Evolutionary conservation across 2,888 invertebrate species (phyloP), one percentile per base, ranked within the genome.

Genomic region (Meandrusa payeni): DNA sequence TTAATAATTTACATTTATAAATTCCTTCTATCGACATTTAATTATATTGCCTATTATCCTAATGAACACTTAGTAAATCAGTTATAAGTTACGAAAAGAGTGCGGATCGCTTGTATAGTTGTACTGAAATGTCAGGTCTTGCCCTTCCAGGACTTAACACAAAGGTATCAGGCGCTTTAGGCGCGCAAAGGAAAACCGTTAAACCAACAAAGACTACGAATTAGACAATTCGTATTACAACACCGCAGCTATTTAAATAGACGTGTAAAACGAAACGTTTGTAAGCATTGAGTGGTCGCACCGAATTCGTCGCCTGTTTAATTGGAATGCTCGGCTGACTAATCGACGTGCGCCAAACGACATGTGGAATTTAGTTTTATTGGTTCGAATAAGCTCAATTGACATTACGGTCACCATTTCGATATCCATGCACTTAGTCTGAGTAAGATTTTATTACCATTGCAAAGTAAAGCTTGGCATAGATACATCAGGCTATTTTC

Each of bases 371-470:
- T 72, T 55, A 46, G 58, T 64, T 62, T 76, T 72, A 80, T 78
- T 80, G 72, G 67, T 59, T 52, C 49, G 57, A 76, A 76, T 61
- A 53, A 72, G 71, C 73, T 73, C 67, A 80, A 80, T 78, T 79
- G 68, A 52, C 61, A 53, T 60, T 69, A 66, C 55, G 56, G 55
- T 50, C 57, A 55, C 57, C 48, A 53, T 61, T 64, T 53, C 55
- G 52, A 64, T 63, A 19, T 28, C 48, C 58, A 53, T 53, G 48
- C 55, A 52, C n/a, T n/a, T n/a, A n/a, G n/a, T n/a, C n/a, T n/a
- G n/a, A n/a, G n/a, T n/a, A n/a, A n/a, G n/a, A n/a, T n/a, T n/a
- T n/a, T n/a, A n/a, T n/a, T n/a, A n/a, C n/a, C n/a, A n/a, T n/a
- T n/a, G n/a, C n/a, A n/a, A n/a, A n/a, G n/a, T n/a, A n/a, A n/a